Evolutionary conservation across 2,113 vertebrate species (phyloP).

Genomic region (Aegotheles bennettii): DNA sequence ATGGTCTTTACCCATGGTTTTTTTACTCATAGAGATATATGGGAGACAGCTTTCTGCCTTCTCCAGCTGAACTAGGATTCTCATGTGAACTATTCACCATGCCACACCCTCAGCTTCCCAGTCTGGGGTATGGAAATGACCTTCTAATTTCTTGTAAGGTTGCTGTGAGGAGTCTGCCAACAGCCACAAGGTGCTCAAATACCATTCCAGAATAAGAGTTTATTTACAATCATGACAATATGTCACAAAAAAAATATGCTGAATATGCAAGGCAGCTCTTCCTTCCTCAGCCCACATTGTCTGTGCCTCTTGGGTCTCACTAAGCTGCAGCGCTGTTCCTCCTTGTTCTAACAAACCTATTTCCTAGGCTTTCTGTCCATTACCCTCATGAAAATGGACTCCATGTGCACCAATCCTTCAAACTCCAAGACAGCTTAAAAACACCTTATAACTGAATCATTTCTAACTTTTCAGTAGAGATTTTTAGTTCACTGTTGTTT

Average conservation of each 20-base stretch:
- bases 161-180: not conserved
- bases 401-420: not conserved
- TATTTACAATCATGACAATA: not conserved
- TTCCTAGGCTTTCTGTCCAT: not conserved
- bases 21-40: not conserved
- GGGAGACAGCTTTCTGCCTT: not conserved
- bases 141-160: not conserved
- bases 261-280: not conserved
- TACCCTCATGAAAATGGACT: not conserved
- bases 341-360: not conserved
- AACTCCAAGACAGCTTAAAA: not conserved
- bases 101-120: not conserved
- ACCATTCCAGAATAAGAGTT: not conserved
- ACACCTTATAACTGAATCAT: not conserved
- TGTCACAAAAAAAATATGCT: not conserved
- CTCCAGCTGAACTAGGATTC: not conserved
- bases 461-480: not conserved
- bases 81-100: fast-evolving
- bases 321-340: not conserved
- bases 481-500: not conserved
- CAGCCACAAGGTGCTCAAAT: not conserved
- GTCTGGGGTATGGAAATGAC: not conserved
- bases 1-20: not conserved
- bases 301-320: not conserved
- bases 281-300: not conserved